Percentiles rank a stretch among this genome's conserved stretches.
Evolutionary conservation across 1,140 invertebrate genomes (phyloP).

Genomic region (Drosophila ficusphila): DNA sequence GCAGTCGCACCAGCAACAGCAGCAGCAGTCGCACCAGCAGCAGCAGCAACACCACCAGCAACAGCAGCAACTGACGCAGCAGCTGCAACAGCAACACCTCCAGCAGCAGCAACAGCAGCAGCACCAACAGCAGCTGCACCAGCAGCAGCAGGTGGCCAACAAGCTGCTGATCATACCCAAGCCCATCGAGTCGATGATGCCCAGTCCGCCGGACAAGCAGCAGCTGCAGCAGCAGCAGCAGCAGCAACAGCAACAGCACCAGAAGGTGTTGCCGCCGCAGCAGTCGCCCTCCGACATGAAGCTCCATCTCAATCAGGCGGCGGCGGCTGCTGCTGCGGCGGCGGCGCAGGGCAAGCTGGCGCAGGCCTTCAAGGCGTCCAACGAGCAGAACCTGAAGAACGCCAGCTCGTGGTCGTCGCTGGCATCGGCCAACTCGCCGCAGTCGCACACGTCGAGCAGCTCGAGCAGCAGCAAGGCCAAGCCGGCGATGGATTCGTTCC

Average conservation of each 20-base stretch:
- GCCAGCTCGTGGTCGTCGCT: slow-evolving; percentile 96
- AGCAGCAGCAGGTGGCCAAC: slow-evolving; percentile 85
- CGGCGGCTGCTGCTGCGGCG: slow-evolving; percentile 66
- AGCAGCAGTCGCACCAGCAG: slow-evolving; percentile 34
- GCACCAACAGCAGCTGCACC: slow-evolving; percentile 46
- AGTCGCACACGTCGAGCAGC: slow-evolving; percentile 87
- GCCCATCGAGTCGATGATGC: slow-evolving; percentile 87
- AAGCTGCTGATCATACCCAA: slow-evolving; percentile 86
- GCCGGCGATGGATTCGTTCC: slow-evolving; percentile 89
- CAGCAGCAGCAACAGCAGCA: slow-evolving; percentile 56
- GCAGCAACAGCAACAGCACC: too few relatives aligned
- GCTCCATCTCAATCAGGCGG: slow-evolving; percentile 39
- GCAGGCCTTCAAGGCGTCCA: slow-evolving; percentile 88
- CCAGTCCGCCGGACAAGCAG: slow-evolving; percentile 85
- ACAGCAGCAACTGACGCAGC: slow-evolving; percentile 70
- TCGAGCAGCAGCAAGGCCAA: slow-evolving; percentile 86
- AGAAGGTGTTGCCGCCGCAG: slow-evolving; percentile 60
- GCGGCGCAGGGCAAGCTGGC: slow-evolving; percentile 85
- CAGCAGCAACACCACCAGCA: slow-evolving; percentile 44
- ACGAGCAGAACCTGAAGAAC: slow-evolving; percentile 92
- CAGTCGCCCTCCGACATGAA: slow-evolving; percentile 84
- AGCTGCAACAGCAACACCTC: slow-evolving; percentile 26
- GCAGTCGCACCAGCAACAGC: slow-evolving; percentile 61
- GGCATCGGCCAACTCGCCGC: slow-evolving; percentile 91
- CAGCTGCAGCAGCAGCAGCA: slow-evolving; percentile 61